A percentile compares a stretch with the other conserved stretches of the same genome.
Evolutionary conservation across 2,797 vertebrate genomes (phyloP).

Genomic region (Threskiornis aethiopicus): DNA sequence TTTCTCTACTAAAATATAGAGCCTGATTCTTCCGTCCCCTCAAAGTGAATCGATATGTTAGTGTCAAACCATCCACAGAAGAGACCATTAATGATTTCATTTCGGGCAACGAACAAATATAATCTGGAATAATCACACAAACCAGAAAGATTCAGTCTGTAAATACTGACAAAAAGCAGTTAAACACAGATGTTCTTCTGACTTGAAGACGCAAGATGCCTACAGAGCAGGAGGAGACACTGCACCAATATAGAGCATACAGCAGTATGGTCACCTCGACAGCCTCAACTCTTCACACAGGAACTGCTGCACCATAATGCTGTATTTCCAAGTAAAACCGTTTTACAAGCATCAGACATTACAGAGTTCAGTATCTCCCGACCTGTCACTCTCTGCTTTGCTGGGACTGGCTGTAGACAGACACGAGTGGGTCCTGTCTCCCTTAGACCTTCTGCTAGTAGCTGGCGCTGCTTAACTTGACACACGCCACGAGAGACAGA

Average conservation of each 20-base stretch:
- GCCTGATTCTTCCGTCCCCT: background rate
- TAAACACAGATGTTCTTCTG: background rate
- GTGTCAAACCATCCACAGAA: background rate
- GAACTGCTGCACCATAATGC: background rate
- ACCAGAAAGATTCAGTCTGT: background rate
- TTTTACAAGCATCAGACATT: background rate
- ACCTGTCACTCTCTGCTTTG: background rate
- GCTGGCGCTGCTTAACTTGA: background rate
- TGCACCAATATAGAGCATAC: rapidly evolving
- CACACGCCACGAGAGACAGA: background rate
- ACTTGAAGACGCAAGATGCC: background rate
- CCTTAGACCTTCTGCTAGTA: background rate
- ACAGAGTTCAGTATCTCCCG: background rate
- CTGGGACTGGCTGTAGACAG: background rate
- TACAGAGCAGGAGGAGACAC: background rate
- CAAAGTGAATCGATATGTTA: rapidly evolving
- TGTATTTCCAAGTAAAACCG: background rate
- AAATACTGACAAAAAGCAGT: background rate
- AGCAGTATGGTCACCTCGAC: background rate
- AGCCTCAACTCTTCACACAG: background rate
- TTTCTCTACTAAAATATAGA: background rate
- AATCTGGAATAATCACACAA: background rate
- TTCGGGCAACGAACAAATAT: background rate
- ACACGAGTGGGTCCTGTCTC: background rate
- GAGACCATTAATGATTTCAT: background rate